Base-by-base conservation (phyloP, 2,888 invertebrate genomes). In the Pheosia tremula region DNA sequence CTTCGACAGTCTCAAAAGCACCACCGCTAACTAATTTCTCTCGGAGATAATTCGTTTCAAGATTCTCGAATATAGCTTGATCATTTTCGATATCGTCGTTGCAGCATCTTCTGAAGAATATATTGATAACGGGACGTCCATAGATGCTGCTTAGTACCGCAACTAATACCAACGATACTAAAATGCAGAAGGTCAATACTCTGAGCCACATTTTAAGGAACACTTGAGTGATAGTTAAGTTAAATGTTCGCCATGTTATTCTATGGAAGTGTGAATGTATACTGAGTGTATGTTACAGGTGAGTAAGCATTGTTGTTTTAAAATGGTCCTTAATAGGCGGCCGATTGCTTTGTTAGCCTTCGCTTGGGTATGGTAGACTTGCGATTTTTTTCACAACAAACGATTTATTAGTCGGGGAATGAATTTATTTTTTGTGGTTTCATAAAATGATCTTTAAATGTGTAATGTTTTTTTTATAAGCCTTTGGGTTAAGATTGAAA, bases 41-140 rank as follows among this genome's bases (percentile, higher is more conserved):
- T 57, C 83, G 86, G 0, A 91, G 65, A 56, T 84, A 88, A 58
- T 90, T 92, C 13, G 89, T 84, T 0, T 86, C 85, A 10, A 90
- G 85, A 68, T 87, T 88, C 59, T 91, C 90, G 61, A 85, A 88
- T 0, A 90, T 83, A 0, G 86, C 87, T 61, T 88, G 88, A 62
- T 91, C 91, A 55, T 91, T 91, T 65, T 91, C 91, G 0, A 90
- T 89, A 43, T 88, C 86, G 0, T 88, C 89, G 10, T 84, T 85
- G 57, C 89, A 91, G 65, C 91, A 90, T 13, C 87, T 81, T 37
- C 84, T 85, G 63, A 90, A 89, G 67, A 90, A 89, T 0, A 91
- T 66, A 57, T 89, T 84, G 0, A 86, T 74, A 0, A 86, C 89
- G 0, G 92, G 91, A 13, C 90, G 68, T 0, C 90, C 86, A 39